phyloP scores from a whole-genome alignment of 2,797 vertebrate genomes.

The Vultur gryphus region DNA sequence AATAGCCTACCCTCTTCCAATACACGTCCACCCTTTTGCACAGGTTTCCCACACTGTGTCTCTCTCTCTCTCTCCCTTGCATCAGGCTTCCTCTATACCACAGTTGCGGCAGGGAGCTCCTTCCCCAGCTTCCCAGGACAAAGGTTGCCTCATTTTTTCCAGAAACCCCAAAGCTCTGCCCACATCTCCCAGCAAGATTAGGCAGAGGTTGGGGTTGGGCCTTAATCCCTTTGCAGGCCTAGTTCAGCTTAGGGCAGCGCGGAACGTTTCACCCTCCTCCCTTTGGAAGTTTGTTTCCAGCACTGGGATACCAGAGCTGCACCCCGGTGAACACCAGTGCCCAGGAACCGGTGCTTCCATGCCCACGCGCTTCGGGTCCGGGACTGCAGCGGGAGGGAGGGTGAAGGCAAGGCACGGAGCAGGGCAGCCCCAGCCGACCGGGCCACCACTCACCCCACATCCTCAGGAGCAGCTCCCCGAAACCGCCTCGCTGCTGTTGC shows the following conservation, averaged over 20 bases:
- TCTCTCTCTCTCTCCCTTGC: neutral
- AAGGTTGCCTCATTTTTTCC: neutral
- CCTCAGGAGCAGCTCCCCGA: constrained; percentile 70
- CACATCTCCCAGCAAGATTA: neutral
- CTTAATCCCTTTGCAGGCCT: neutral
- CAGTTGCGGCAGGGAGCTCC: neutral
- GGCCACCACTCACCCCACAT: constrained; percentile 47
- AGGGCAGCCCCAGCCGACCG: no score
- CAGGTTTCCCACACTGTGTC: rapidly evolving
- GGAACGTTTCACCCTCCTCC: neutral
- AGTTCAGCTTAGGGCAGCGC: neutral
- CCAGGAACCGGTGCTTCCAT: neutral
- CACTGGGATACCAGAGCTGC: neutral
- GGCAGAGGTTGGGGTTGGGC: no score
- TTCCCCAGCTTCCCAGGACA: neutral
- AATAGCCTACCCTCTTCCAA: neutral
- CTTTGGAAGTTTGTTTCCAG: neutral
- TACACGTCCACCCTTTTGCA: neutral
- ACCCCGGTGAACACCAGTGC: rapidly evolving
- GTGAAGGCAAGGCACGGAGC: neutral
- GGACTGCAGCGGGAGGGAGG: neutral
- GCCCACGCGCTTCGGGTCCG: rapidly evolving
- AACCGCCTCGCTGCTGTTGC: constrained; percentile 56
- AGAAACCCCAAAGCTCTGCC: neutral
- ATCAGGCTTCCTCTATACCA: no score